A percentile compares a stretch with the other conserved stretches of the same genome.
phyloP scores from a whole-genome alignment of 2,113 vertebrate genomes.

The Parus major region DNA sequence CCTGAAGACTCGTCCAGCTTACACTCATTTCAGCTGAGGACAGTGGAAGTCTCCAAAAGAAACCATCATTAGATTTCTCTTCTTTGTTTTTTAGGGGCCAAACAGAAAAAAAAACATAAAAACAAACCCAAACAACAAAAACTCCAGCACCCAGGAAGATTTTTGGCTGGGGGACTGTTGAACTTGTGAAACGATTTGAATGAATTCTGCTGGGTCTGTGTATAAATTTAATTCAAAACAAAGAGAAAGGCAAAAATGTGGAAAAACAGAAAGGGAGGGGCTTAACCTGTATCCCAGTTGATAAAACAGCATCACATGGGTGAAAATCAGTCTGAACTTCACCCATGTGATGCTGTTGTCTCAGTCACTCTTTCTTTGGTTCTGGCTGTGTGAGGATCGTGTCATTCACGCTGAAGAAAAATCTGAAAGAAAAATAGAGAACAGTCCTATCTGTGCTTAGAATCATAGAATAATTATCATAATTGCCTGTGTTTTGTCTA shows the following conservation, averaged over 20 bases:
- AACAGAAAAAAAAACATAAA: neutral
- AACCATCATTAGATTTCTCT: neutral
- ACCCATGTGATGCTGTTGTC: conserved; percentile 72
- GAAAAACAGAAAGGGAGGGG: conserved; percentile 66
- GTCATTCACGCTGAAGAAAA: conserved; percentile 66
- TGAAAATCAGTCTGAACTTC: conserved; percentile 70
- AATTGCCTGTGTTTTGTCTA: neutral
- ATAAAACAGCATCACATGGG: conserved; percentile 72
- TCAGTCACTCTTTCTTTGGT: conserved; percentile 68
- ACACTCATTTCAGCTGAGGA: neutral
- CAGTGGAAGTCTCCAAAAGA: neutral
- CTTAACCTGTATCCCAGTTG: conserved; percentile 70
- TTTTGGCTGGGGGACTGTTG: neutral
- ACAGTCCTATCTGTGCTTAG: conserved; percentile 56
- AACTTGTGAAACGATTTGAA: neutral
- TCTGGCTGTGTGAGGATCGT: conserved; percentile 59
- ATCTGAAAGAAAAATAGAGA: conserved; percentile 75
- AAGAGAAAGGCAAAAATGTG: conserved; percentile 60
- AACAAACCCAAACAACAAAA: neutral
- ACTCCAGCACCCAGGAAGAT: neutral
- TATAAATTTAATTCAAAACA: conserved; percentile 20
- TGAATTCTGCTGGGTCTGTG: conserved; percentile 13
- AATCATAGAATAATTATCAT: conserved; percentile 1
- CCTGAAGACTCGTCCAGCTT: neutral
- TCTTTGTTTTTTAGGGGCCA: neutral